Evolutionary conservation across 1,140 invertebrate species (phyloP), one percentile per base, ranked within the genome.

Genomic region (Lordiphosa collinella): DNA sequence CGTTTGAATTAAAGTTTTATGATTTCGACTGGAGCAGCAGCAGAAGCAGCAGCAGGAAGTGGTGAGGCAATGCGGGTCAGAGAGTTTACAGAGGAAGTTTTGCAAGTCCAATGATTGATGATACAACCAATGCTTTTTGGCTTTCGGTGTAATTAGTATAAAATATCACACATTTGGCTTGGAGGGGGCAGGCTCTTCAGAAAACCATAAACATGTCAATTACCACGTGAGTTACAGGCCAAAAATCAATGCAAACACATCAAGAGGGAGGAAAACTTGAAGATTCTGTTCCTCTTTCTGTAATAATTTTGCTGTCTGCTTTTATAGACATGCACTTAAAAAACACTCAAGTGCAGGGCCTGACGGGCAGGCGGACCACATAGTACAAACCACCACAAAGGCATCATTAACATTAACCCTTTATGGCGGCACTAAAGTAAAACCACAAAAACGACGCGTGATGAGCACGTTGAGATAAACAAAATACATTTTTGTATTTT

Each of bases 401-500:
- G 75, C 75, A 75, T 70, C 75, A 80, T 80, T 73, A 79, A 72
- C 74, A 79, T 79, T 80, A 80, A 80, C 76, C 76, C 75, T 80
- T 80, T 80, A 80, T 82, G 75, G 75, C 65, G 65, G 75, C 76
- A 82, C 65, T 80, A 80, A 80, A 80, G 70, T 66, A 66, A 82
- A 67, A 57, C 76, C 75, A 80, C 75, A 80, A 82, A 68, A 82
- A 84, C 71, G 67, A 68, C 73, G 76, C 76, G 62, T 76, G 76
- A 76, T 82, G 76, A 84, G 76, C 78, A 84, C 76, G 76, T 82
- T 82, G 59, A 84, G 76, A 82, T 82, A 82, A 82, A 82, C 78
- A 82, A 78, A 74, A 74, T 62, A 79, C 46, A 64, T 66, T 51
- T 61, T 58, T 52, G 38, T 36, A 22, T 22, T 22, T 22, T 29